Evolutionary conservation across 2,113 vertebrate genomes (phyloP).

Genomic region (Ramphastos sulfuratus): DNA sequence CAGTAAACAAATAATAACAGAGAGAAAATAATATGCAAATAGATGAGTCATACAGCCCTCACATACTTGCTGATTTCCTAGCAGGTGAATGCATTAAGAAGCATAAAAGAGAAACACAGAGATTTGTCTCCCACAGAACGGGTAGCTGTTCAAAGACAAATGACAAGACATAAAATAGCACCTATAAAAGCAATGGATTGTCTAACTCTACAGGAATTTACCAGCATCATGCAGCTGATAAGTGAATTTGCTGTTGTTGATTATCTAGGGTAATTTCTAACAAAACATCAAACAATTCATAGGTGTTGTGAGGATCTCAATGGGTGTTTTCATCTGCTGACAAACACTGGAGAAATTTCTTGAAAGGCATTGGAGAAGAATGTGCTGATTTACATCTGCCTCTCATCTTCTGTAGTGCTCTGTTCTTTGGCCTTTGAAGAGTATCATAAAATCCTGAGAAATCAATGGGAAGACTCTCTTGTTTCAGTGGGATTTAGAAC

Average conservation of each 20-base stretch:
- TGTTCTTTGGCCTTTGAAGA: slow-evolving; percentile 11
- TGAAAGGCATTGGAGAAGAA: background rate
- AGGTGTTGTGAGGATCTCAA: background rate
- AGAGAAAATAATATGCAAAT: background rate
- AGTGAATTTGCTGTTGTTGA: slow-evolving; percentile 34
- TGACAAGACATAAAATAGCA: slow-evolving; percentile 40
- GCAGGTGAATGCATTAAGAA: background rate
- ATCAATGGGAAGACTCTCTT: background rate
- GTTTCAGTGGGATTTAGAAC: background rate
- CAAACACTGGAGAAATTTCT: background rate
- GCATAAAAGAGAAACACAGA: background rate
- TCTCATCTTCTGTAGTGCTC: background rate
- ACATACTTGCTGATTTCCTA: background rate
- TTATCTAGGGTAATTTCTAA: slow-evolving; percentile 24
- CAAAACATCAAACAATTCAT: slow-evolving; percentile 27
- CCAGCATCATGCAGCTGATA: slow-evolving; percentile 24
- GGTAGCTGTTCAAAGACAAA: slow-evolving; percentile 55
- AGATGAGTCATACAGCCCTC: background rate
- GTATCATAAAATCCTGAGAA: background rate
- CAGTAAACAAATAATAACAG: background rate
- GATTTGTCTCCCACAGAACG: background rate
- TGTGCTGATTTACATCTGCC: background rate
- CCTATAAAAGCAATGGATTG: slow-evolving; percentile 60
- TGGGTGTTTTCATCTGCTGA: background rate
- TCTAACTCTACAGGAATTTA: slow-evolving; percentile 38